Base-by-base conservation (phyloP, 2,888 invertebrate species). In the Nemotelus nigrinus region DNA sequence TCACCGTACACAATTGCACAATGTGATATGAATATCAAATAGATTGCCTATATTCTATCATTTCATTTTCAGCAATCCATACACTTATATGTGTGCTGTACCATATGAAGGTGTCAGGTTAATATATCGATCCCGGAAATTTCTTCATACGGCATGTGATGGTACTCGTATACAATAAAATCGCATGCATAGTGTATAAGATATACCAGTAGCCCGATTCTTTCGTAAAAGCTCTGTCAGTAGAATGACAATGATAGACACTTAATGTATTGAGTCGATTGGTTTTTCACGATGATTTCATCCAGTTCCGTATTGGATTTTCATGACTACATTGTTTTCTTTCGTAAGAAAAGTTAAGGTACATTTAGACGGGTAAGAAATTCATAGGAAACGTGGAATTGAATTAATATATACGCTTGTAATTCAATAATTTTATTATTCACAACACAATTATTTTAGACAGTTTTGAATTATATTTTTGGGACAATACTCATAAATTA, bases 231-330 rank as follows among this genome's bases (percentile, higher is more conserved):
- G 47, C 44, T 45, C 65, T 65, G 65, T 65, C 65, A 65, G 65
- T 45, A 41, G 41, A 50, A 50, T 53, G 68, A 48, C 68, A 68
- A 68, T 68, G 53, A 50, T 50, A 68, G 68, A 53, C 50, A 68
- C 53, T 53, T 68, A 50, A 68, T 53, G 68, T 50, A 68, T 68
- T 53, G 68, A 68, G 50, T 68, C 65, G 6, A 65, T 65, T 41
- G 63, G 41, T 50, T 50, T 50, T 50, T 8, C 50, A 7, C 8
- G 50, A 7, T 50, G 6, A 50, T 7, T 41, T 65, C 45, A 65
- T 47, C 65, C 44, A 25, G 25, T 25, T 63, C 3, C 63, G 25
- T 63, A 3, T 63, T 65, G 44, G n/a, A 65, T 45, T 65, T 65
- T 65, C 45, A 3, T 10, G 6, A 50, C 8, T 25, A 25, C 25